Evolutionary conservation across 2,888 invertebrate genomes (phyloP).

Genomic region (Leptinotarsa tumamoca): DNA sequence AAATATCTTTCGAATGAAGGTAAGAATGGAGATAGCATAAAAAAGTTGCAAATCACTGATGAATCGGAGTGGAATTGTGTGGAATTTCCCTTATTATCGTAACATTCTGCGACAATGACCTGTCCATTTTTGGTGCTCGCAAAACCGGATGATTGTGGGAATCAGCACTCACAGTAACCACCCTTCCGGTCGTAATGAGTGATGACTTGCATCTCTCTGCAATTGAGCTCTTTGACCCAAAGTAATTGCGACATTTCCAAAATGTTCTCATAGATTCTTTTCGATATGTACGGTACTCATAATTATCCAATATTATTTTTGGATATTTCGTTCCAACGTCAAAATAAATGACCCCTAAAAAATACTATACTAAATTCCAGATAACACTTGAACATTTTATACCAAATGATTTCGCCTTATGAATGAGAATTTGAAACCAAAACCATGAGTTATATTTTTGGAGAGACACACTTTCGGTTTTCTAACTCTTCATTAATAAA

Average conservation of each 20-base stretch:
- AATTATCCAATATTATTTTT: slow-evolving; percentile 54
- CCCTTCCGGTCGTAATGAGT: slow-evolving; percentile 52
- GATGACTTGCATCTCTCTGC: slow-evolving; percentile 53
- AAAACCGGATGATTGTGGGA: slow-evolving; percentile 51
- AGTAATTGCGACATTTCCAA: slow-evolving; percentile 57
- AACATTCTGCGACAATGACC: slow-evolving; percentile 35
- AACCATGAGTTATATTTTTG: too few species aligned
- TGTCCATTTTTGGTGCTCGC: slow-evolving; percentile 24
- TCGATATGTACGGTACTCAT: slow-evolving; percentile 52
- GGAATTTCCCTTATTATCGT: slow-evolving; percentile 38
- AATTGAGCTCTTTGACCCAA: slow-evolving; percentile 46
- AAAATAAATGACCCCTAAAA: slow-evolving; percentile 54
- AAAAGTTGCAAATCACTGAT: too few species aligned
- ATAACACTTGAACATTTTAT: background rate
- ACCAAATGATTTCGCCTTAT: background rate
- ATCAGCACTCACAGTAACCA: slow-evolving; percentile 50
- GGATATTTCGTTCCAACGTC: slow-evolving; percentile 55
- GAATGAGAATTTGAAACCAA: too few species aligned
- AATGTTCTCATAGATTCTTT: slow-evolving; percentile 52
- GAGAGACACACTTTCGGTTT: too few species aligned
- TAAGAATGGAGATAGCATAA: too few species aligned
- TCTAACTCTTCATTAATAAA: too few species aligned
- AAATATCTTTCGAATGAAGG: too few species aligned
- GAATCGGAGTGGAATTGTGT: background rate
- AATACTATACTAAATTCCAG: background rate